Evolutionary conservation across 2,888 invertebrate genomes (phyloP), one percentile per base, ranked within the genome.

Genomic region (Zhengitettix transpicula): DNA sequence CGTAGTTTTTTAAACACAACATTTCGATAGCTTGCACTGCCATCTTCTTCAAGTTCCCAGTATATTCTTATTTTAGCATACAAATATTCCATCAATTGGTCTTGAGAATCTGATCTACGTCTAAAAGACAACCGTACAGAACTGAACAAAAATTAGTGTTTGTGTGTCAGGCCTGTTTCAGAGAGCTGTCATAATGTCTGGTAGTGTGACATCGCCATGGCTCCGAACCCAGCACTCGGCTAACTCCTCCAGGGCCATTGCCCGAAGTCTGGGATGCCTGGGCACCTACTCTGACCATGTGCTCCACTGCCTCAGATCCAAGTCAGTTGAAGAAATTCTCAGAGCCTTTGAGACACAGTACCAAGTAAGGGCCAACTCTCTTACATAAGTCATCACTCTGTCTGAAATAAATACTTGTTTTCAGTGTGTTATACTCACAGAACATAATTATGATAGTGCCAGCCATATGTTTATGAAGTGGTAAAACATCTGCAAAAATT

Each of bases 101-200:
- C 7, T 28, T 28, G 28, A 28, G 28, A 5, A 28, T 28, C 28
- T 28, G 28, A 28, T 28, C 28, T 28, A 28, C 28, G 7, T 7
- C 28, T 28, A 5, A 28, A 2, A 28, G 28, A 28, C 28, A 28
- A n/a, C n/a, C n/a, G n/a, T n/a, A n/a, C n/a, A n/a, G n/a, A n/a
- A n/a, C n/a, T n/a, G 28, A 28, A 28, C 28, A 28, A 28, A 7
- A 28, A 28, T 28, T 7, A 28, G 28, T 28, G 28, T 28, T 28
- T n/a, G 12, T n/a, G 47, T 47, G 47, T 15, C 70, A 79, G 80
- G 80, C 59, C 72, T 84, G 61, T 85, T 86, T 69, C 81, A 82
- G 66, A 77, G 81, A 68, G 80, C 81, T 12, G 79, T 87, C 62
- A 71, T 87, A 28, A 86, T 87, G 81, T 87, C 87, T 53, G 77